Evolutionary conservation across 2,888 invertebrate species (phyloP).

Genomic region (Halictus quadricinctus): DNA sequence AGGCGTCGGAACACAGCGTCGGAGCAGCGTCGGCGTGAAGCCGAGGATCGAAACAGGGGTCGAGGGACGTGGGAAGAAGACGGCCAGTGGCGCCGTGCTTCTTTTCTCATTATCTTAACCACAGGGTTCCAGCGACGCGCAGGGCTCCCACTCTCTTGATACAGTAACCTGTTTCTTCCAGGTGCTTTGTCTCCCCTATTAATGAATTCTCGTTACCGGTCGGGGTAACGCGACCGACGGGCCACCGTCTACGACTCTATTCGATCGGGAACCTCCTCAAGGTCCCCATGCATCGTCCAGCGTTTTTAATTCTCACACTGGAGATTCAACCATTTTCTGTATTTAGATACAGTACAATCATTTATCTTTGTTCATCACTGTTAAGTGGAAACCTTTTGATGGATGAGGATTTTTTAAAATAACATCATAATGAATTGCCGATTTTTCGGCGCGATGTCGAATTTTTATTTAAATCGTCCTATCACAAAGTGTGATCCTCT

Average conservation of each 20-base stretch:
- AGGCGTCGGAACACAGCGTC: neutral
- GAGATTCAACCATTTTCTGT: neutral
- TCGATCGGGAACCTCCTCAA: too few relatives aligned
- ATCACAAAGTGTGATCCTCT: too few relatives aligned
- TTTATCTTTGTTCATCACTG: neutral
- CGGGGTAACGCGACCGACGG: conserved; percentile 20
- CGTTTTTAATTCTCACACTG: neutral
- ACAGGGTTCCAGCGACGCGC: conserved; percentile 60
- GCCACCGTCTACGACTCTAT: neutral
- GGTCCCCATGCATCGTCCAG: neutral
- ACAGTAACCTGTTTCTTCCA: conserved; percentile 59
- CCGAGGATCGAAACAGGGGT: neutral
- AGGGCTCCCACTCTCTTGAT: conserved; percentile 43
- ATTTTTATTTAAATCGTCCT: too few relatives aligned
- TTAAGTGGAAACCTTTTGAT: neutral
- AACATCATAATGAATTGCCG: too few relatives aligned
- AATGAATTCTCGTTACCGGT: conserved; percentile 45
- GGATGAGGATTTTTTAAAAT: too few relatives aligned
- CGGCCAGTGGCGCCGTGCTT: conserved; percentile 63
- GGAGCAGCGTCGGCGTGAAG: neutral
- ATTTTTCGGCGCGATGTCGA: too few relatives aligned
- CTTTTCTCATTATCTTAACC: conserved; percentile 70
- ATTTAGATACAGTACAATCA: neutral
- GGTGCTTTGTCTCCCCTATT: conserved; percentile 29
- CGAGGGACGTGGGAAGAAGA: conserved; percentile 23